phyloP scores from a whole-genome alignment of 2,888 invertebrate genomes.

The Aleiodes testaceus region DNA sequence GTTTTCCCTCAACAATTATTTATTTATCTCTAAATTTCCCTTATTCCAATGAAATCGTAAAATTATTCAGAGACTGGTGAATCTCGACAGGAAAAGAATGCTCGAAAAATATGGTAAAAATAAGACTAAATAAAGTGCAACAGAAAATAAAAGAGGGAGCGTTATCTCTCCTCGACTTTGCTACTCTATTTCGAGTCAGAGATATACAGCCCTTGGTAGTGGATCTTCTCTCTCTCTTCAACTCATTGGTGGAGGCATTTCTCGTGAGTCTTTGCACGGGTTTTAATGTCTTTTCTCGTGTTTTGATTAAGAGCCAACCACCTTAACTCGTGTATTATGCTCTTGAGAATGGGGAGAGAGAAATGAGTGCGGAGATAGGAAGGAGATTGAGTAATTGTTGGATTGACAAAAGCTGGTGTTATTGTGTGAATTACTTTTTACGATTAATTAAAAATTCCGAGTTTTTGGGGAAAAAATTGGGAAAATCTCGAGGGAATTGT shows the following conservation, averaged over 20 bases:
- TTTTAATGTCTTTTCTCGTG: conserved; percentile 71
- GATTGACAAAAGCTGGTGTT: conserved; percentile 62
- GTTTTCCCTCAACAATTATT: no score
- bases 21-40: background rate
- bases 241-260: background rate
- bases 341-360: background rate
- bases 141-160: conserved; percentile 62
- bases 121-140: conserved; percentile 38
- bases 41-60: background rate
- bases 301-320: conserved; percentile 69
- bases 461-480: no score
- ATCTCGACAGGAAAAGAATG: conserved; percentile 24
- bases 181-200: conserved; percentile 67
- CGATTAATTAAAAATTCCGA: background rate
- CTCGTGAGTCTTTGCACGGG: conserved; percentile 55
- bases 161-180: conserved; percentile 68
- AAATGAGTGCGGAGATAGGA: background rate
- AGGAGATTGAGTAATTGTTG: conserved; percentile 68
- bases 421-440: background rate
- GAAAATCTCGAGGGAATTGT: background rate
- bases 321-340: conserved; percentile 52
- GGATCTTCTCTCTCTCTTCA: background rate
- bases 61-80: conserved; percentile 6
- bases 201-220: conserved; percentile 55
- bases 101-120: conserved; percentile 9